A percentile compares a stretch with the other conserved stretches of the same genome.
phyloP scores from a whole-genome alignment of 1,140 invertebrate species.

The Lordiphosa stackelbergi region DNA sequence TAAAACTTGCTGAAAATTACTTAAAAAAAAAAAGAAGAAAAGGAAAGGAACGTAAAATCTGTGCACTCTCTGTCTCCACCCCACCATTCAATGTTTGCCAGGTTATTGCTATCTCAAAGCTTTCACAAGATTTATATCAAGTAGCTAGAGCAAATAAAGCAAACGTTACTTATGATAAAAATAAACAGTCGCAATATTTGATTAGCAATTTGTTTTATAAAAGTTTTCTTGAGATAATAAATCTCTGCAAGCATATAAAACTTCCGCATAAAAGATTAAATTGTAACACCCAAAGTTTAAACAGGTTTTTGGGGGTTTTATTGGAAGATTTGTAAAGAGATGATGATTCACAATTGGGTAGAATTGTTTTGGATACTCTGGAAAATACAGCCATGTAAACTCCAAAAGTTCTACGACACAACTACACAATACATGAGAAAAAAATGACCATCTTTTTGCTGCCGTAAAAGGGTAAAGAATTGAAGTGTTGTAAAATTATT shows the following conservation, averaged over 20 bases:
- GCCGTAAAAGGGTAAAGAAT: no score
- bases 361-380: no score
- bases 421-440: no score
- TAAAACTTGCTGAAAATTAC: slow-evolving; percentile 45
- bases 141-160: background rate
- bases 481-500: no score
- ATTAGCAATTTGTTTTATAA: slow-evolving; percentile 3
- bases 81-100: no score
- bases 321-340: no score
- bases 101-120: background rate
- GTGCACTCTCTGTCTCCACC: no score
- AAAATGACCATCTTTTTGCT: no score
- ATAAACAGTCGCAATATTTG: slow-evolving; percentile 12
- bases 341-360: no score
- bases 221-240: background rate
- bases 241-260: background rate
- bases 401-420: no score
- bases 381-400: no score
- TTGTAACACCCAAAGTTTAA: background rate
- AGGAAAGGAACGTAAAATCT: slow-evolving; percentile 1
- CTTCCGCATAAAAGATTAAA: background rate
- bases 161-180: background rate
- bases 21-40: slow-evolving; percentile 21
- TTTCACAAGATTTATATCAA: slow-evolving; percentile 8
- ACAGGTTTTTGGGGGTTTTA: no score